Base-by-base conservation (phyloP, 2,888 invertebrate genomes). In the Lottia gigantea region DNA sequence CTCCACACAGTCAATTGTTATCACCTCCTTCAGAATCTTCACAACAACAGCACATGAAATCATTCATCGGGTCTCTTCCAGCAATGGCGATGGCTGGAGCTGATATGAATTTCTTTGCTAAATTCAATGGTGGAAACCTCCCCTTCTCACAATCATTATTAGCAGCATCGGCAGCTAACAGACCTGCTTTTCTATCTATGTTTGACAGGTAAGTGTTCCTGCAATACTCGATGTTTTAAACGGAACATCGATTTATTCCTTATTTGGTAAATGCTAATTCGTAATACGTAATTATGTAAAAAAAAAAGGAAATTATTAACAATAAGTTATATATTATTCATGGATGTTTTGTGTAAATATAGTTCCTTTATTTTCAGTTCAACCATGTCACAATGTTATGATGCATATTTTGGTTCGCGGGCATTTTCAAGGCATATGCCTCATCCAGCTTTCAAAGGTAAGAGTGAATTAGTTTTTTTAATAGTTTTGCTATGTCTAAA, bases 391-490 rank as follows among this genome's bases (percentile, higher is more conserved):
- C 79, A 80, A 66, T 80, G 79, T 63, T 75, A 80, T 64, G 82
- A 82, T 68, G 80, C 78, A 11, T 79, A 82, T 67, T 77, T 82
- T 70, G 73, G 67, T 7, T 82, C 83, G 3, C 77, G 85, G 62
- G 81, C 81, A 19, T 79, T 83, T 46, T 80, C 82, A 2, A 83
- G 79, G n/a, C 77, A 79, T 23, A 73, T 78, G 19, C 78, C 83
- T 1, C 86, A 86, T 71, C 86, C 85, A 2, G 86, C 85, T 12
- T 84, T 86, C 66, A 86, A 86, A 85, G 85, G 86, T 86, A 74
- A 63, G 15, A 40, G 11, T 40, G 11, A 40, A 31, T n/a, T n/a
- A n/a, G n/a, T n/a, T n/a, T n/a, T 40, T 4, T 4, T 25, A 2
- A 61, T 23, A 61, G 19, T 8, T 23, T 25, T 61, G n/a, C n/a